Evolutionary conservation across 2,888 invertebrate genomes (phyloP), one percentile per base, ranked within the genome.

Genomic region (Adelphocoris suturalis): DNA sequence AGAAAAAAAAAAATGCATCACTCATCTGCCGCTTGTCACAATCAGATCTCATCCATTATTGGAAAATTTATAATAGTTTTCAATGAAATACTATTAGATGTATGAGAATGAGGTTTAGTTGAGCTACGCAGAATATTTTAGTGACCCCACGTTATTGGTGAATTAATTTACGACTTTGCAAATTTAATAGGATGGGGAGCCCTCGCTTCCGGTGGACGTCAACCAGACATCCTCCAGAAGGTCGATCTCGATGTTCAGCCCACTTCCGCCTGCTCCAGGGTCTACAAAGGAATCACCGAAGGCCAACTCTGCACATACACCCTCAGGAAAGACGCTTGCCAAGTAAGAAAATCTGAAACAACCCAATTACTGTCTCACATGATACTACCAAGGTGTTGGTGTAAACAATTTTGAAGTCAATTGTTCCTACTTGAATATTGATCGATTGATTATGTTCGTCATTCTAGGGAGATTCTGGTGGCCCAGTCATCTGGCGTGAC

Each of bases 171-270:
- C 16, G 14, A 16, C 16, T 57, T 57, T n/a, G 57, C 7, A 2
- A 0, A 57, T 57, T 57, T 7, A 9, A 28, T 91, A 96, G 96
- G 96, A 84, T 96, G 96, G 96, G 96, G 96, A 16, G 94, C 94
- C 0, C 86, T 92, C 0, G 94, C 93, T 27, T 93, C 93, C 81
- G 95, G 94, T 0, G 96, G 95, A 0, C 93, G 94, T 0, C 92
- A 92, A n/a, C 94, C 96, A 0, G 92, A 94, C 0, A 93, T 93
- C 0, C 93, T 96, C 0, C 94, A 93, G 91, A 94, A 95, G 92
- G 95, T 94, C 0, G 92, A 94, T 23, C 92, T 96, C 2, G 92
- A 94, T 4, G 94, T 96, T 0, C 93, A 95, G 12, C 93, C 93
- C 75, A 94, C 94, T 84, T 57, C 57, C 0, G 19, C 92, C 0